These are phyloP conservation scores for Hyposoter dolosus DNA, from an alignment of 2,888 invertebrate genomes.

Conservation along the genomic window DNA sequence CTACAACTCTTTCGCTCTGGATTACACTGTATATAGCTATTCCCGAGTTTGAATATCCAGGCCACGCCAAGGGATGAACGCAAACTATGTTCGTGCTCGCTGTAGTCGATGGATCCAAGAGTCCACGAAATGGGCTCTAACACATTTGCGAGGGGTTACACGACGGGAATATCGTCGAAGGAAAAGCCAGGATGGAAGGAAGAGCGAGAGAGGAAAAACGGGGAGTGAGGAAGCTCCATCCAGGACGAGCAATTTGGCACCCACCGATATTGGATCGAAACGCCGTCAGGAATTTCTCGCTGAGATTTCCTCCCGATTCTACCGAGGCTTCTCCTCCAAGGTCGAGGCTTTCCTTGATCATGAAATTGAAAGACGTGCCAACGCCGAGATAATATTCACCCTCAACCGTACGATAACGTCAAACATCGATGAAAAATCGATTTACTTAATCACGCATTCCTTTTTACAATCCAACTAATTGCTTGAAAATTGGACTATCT, in stretches of 20 bases:
- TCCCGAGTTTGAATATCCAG: conserved; percentile 59
- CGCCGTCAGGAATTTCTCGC: conserved; percentile 65
- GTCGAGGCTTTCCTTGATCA: conserved; percentile 40
- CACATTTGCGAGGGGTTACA: conserved; percentile 54
- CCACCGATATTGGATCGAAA: conserved; percentile 78
- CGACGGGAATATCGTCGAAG: conserved; percentile 59
- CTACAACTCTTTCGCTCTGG: conserved; percentile 54
- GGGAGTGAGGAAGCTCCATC: conserved; percentile 74
- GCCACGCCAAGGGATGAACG: conserved; percentile 42
- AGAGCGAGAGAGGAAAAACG: conserved; percentile 33
- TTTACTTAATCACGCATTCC: background rate
- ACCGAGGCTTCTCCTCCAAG: conserved; percentile 32
- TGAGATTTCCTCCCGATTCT: conserved; percentile 54
- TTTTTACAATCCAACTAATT: conserved; percentile 10
- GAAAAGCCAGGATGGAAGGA: conserved; percentile 13
- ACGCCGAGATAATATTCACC: conserved; percentile 29
- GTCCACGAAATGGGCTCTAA: conserved; percentile 64
- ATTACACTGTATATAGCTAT: conserved; percentile 38
- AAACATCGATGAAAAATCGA: background rate
- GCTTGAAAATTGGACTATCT: background rate
- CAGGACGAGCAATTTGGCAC: conserved; percentile 80
- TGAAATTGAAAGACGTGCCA: conserved; percentile 43
- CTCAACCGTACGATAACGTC: background rate
- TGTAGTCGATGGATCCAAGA: conserved; percentile 56
- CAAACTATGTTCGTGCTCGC: conserved; percentile 48